Conservation (phyloP, 2,113 vertebrate species). For the Glaucomys volans region DNA sequence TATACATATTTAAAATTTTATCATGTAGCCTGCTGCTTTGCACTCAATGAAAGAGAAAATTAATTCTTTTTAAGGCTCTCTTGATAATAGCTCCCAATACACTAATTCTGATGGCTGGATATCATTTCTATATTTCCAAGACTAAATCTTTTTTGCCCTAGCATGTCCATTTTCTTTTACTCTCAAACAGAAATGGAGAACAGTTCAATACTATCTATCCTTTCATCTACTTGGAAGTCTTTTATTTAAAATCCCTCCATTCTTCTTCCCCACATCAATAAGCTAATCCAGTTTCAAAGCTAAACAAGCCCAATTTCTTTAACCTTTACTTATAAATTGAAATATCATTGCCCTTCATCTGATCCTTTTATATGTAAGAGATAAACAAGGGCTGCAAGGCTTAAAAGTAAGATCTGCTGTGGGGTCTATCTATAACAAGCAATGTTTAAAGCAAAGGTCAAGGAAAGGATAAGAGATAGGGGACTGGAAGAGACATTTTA, state of each 20-base stretch:
- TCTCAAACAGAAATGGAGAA: conserved; percentile 44
- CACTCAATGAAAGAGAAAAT: conserved; percentile 1
- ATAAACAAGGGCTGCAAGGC: not conserved
- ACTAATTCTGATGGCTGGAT: not conserved
- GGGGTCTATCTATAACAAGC: not conserved
- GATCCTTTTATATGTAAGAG: conserved; percentile 36
- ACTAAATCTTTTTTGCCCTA: conserved; percentile 13
- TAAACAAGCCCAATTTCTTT: conserved; percentile 42
- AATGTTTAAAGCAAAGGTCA: conserved; percentile 61
- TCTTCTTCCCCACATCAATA: conserved; percentile 12
- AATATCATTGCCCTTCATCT: not conserved
- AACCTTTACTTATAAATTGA: conserved; percentile 53
- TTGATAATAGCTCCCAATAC: conserved; percentile 12
- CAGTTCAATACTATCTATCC: not conserved
- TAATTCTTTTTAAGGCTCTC: conserved; percentile 36
- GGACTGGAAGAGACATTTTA: not conserved
- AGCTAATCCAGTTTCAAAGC: conserved; percentile 50
- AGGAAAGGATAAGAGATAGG: not conserved
- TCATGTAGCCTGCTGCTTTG: conserved; percentile 27
- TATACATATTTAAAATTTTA: conserved; percentile 29
- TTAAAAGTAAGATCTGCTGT: conserved; percentile 40
- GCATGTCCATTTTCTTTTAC: conserved; percentile 33
- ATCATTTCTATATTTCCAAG: conserved; percentile 43
- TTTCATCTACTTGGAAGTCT: conserved; percentile 51
- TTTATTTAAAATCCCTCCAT: conserved; percentile 42